phyloP scores from a whole-genome alignment of 2,797 vertebrate species.

The Myiotriccus ornatus region DNA sequence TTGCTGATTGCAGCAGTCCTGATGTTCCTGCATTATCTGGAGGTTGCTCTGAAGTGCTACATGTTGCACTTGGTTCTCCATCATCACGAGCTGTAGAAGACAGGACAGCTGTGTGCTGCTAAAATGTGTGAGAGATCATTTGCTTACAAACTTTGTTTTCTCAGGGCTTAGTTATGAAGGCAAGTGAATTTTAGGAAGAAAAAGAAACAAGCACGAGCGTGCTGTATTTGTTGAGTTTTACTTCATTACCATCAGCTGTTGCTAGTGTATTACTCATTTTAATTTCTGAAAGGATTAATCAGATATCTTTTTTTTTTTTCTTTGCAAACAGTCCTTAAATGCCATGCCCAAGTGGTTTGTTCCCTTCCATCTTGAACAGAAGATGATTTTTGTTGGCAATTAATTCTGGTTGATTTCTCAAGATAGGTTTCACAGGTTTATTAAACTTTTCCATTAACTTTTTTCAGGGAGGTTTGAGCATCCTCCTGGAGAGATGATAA shows the following conservation, averaged over 20 bases:
- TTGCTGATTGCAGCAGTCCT: not conserved
- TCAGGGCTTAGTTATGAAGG: not conserved
- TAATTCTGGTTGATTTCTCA: not conserved
- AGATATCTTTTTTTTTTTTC: not conserved
- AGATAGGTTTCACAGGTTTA: not conserved
- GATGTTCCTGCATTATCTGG: not conserved
- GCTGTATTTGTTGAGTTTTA: not conserved
- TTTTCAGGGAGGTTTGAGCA: not conserved
- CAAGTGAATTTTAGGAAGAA: not conserved
- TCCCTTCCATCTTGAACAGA: not conserved
- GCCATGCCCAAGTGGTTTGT: not conserved
- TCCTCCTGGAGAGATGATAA: not conserved
- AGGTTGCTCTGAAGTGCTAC: not conserved
- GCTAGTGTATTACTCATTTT: not conserved
- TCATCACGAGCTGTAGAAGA: not conserved
- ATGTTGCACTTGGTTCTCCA: accelerated
- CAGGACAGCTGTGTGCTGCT: not conserved
- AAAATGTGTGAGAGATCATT: not conserved
- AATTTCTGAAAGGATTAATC: not conserved
- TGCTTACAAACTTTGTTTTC: not conserved
- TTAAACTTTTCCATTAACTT: not conserved
- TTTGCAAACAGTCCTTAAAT: not conserved
- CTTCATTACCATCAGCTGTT: not conserved
- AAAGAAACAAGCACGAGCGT: accelerated
- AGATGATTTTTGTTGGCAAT: not conserved